Evolutionary conservation across 1,140 invertebrate genomes (phyloP).

Genomic region (Microplitis demolitor): DNA sequence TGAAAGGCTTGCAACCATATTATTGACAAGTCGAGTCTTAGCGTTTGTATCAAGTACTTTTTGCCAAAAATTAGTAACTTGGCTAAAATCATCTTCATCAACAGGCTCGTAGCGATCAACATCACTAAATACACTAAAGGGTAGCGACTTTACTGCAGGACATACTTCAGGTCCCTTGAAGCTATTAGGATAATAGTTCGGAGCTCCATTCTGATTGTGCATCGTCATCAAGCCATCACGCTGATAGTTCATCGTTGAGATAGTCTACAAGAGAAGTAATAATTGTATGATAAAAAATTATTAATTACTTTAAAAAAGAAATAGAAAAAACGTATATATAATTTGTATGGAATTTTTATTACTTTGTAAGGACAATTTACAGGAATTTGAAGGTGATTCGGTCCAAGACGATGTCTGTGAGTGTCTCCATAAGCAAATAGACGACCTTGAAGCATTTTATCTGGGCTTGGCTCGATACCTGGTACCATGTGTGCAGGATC

Average conservation of each 20-base stretch:
- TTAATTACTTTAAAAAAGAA: too few relatives aligned
- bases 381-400: slow-evolving; percentile 90
- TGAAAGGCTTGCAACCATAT: slow-evolving; percentile 80
- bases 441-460: slow-evolving; percentile 95
- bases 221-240: slow-evolving; percentile 81
- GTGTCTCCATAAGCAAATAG: slow-evolving; percentile 95
- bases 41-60: slow-evolving; percentile 77
- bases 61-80: slow-evolving; percentile 81
- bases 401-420: slow-evolving; percentile 89
- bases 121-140: slow-evolving; percentile 65
- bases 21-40: slow-evolving; percentile 74
- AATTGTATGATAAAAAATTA: background rate
- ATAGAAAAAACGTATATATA: background rate
- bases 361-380: slow-evolving; percentile 91
- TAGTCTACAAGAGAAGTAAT: slow-evolving; percentile 37
- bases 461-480: slow-evolving; percentile 89
- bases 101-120: slow-evolving; percentile 78
- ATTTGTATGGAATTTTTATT: slow-evolving; percentile 9
- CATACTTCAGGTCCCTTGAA: slow-evolving; percentile 79
- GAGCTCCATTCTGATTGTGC: slow-evolving; percentile 76
- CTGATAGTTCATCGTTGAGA: slow-evolving; percentile 75
- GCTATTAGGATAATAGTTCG: slow-evolving; percentile 96
- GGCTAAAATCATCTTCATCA: slow-evolving; percentile 90
- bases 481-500: slow-evolving; percentile 90
- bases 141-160: slow-evolving; percentile 50